Percentiles rank a stretch among this genome's conserved stretches.
Conservation (phyloP, 2,888 invertebrate species). For the Teleogryllus oceanicus region DNA sequence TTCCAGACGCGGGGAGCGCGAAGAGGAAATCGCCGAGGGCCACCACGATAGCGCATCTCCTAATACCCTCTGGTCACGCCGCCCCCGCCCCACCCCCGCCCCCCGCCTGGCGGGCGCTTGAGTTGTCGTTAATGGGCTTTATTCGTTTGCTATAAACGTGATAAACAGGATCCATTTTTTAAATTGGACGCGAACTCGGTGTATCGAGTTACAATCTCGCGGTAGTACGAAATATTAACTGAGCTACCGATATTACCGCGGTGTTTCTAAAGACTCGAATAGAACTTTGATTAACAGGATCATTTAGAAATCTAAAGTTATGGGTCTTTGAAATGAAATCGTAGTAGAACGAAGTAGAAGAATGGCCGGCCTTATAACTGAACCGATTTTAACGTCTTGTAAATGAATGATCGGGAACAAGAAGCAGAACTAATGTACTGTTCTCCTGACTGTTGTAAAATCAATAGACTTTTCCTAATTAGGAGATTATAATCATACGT, state of each 20-base stretch:
- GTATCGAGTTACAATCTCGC: not conserved
- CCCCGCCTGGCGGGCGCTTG: no score
- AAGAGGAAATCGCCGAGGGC: no score
- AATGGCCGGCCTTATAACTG: not conserved
- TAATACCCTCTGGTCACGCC: no score
- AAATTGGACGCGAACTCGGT: not conserved
- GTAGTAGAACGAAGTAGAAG: not conserved
- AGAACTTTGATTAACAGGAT: not conserved
- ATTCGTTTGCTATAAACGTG: constrained; percentile 2
- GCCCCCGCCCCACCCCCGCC: no score
- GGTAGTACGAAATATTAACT: not conserved
- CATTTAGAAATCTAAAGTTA: constrained; percentile 4
- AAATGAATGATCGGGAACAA: not conserved
- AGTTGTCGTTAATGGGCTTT: not conserved
- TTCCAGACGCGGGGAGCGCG: no score
- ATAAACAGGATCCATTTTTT: constrained; percentile 1
- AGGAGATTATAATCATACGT: not conserved
- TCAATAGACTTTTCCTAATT: constrained; percentile 9
- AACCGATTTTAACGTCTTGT: not conserved
- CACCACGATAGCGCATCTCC: no score
- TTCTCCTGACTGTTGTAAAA: not conserved
- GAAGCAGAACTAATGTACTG: not conserved
- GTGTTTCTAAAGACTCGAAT: not conserved
- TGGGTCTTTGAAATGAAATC: not conserved
- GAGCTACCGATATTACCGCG: no score